phyloP scores from a whole-genome alignment of 2,888 invertebrate genomes.

The Asteroscopus sphinx region DNA sequence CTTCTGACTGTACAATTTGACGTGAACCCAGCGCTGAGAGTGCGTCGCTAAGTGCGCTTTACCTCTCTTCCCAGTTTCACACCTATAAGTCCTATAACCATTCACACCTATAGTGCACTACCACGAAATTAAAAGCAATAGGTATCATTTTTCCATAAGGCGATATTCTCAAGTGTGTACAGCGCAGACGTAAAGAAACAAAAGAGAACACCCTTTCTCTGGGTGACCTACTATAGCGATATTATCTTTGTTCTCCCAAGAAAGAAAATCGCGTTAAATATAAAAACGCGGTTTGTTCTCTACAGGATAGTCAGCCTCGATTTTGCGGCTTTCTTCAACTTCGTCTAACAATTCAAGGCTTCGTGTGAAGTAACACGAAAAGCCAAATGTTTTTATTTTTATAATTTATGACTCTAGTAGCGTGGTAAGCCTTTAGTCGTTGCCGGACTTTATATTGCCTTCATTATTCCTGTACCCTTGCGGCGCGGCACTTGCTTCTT shows the following conservation, averaged over 20 bases:
- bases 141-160: too few species aligned
- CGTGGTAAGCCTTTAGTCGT: constrained; percentile 24
- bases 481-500: constrained; percentile 28
- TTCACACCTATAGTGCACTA: constrained; percentile 7
- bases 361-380: constrained; percentile 28
- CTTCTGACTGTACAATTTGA: too few species aligned
- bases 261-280: constrained; percentile 17
- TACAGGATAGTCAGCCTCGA: constrained; percentile 1
- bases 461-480: constrained; percentile 53
- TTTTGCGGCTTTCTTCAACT: constrained; percentile 32
- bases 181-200: constrained; percentile 2
- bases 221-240: constrained; percentile 2
- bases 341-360: constrained; percentile 32
- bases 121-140: background rate
- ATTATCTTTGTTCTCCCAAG: constrained; percentile 16
- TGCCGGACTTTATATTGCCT: constrained; percentile 50
- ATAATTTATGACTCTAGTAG: constrained; percentile 45
- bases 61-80: background rate
- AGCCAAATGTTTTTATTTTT: constrained; percentile 41
- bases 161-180: constrained; percentile 4
- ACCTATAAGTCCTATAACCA: background rate
- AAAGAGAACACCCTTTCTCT: constrained; percentile 4
- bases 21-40: constrained; percentile 7
- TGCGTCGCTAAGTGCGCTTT: constrained; percentile 7
- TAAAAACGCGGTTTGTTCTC: constrained; percentile 17